These are phyloP conservation scores for Hyles euphorbiae DNA, from an alignment of 1,140 invertebrate genomes.

Conservation along the genomic window DNA sequence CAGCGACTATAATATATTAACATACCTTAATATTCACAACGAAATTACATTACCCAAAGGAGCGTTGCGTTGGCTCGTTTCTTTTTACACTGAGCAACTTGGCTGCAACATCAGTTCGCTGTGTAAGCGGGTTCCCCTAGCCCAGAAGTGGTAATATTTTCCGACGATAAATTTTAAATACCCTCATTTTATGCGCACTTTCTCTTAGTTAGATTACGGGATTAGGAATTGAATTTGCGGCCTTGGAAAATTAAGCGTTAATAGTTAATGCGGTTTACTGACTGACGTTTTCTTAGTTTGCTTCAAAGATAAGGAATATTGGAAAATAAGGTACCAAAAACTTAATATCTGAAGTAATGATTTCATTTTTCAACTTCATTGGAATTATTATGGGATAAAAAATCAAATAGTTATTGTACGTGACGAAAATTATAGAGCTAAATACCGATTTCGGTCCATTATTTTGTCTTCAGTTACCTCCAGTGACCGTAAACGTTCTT, in stretches of 20 bases:
- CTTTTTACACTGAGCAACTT: constrained; percentile 37
- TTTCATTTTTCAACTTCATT: no score
- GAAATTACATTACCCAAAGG: constrained; percentile 24
- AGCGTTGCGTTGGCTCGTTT: constrained; percentile 28
- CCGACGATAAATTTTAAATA: constrained; percentile 53
- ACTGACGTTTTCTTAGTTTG: no score
- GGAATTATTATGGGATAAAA: no score
- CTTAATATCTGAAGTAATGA: no score
- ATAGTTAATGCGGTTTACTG: no score
- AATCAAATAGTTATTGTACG: no score
- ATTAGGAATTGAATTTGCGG: background rate
- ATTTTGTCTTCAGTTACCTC: no score
- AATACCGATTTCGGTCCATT: no score
- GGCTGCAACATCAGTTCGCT: constrained; percentile 41
- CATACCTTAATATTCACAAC: constrained; percentile 15
- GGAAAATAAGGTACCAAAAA: no score
- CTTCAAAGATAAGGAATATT: no score
- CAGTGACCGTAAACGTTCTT: no score
- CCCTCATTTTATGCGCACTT: constrained; percentile 43
- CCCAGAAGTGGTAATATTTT: constrained; percentile 51
- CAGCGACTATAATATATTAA: background rate
- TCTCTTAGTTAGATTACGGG: constrained; percentile 34
- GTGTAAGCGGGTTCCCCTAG: constrained; percentile 30
- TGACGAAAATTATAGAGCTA: no score
- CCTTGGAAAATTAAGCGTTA: background rate